Evolutionary conservation across 2,113 vertebrate genomes (phyloP).

Genomic region (Hyla sarda): DNA sequence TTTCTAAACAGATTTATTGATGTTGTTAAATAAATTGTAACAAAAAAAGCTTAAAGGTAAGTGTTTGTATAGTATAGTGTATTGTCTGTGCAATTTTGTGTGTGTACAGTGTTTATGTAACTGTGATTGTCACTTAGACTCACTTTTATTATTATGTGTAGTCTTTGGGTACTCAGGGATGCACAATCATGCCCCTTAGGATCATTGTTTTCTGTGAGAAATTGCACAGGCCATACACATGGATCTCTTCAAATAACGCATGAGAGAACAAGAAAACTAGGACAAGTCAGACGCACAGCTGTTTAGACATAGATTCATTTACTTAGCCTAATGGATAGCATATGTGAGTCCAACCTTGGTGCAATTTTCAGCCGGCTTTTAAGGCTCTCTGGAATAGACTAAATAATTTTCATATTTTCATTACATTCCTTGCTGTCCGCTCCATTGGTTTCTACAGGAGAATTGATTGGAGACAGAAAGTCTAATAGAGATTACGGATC

Average conservation of each 20-base stretch:
- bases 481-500: slow-evolving; percentile 9
- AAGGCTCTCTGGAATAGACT: background rate
- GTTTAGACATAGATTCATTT: slow-evolving; percentile 1
- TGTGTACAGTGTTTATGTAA: background rate
- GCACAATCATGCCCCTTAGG: slow-evolving; percentile 11
- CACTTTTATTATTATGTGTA: background rate
- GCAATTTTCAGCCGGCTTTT: background rate
- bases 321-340: slow-evolving; percentile 14
- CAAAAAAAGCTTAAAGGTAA: too few relatives aligned
- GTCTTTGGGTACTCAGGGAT: background rate
- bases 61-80: too few relatives aligned
- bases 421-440: background rate
- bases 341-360: background rate
- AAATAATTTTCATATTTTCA: slow-evolving; percentile 8
- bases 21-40: too few relatives aligned
- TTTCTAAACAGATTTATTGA: too few relatives aligned
- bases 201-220: slow-evolving; percentile 4
- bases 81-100: background rate
- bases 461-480: slow-evolving; percentile 3
- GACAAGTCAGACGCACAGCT: background rate
- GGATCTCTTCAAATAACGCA: background rate
- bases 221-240: slow-evolving; percentile 1
- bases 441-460: background rate
- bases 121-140: background rate
- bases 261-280: slow-evolving; percentile 1